Conservation (phyloP, 2,797 vertebrate species). For the Silurus lanzhouensis region DNA sequence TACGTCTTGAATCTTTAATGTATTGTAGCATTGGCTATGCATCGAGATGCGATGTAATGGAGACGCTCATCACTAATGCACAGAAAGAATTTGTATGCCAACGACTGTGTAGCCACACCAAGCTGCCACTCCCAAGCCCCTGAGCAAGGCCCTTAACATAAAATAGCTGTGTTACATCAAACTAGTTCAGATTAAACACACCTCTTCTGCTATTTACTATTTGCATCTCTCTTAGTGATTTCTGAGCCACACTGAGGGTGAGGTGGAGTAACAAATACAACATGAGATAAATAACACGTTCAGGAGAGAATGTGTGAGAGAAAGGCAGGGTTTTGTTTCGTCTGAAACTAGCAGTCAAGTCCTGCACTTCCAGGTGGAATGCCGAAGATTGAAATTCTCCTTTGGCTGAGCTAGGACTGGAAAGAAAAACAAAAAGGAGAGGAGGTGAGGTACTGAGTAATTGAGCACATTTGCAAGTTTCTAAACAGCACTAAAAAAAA, state of each 20-base stretch:
- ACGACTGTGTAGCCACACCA: too few species aligned
- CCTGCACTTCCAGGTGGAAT: slow-evolving; percentile 35
- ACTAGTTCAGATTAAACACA: not conserved
- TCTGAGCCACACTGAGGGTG: not conserved
- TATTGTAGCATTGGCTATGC: too few species aligned
- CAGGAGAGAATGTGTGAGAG: not conserved
- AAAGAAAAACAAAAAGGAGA: slow-evolving; percentile 26
- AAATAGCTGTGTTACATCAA: not conserved
- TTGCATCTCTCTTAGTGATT: not conserved
- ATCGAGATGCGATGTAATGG: too few species aligned
- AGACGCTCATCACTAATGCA: too few species aligned
- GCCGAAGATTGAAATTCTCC: slow-evolving; percentile 55
- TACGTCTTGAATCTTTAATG: too few species aligned
- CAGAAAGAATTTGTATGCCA: too few species aligned
- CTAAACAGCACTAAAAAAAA: not conserved
- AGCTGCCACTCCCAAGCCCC: too few species aligned
- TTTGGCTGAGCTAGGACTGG: slow-evolving; percentile 41
- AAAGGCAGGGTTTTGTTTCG: slow-evolving; percentile 48
- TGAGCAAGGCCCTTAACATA: too few species aligned
- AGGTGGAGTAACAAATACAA: not conserved
- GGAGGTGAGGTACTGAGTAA: slow-evolving; percentile 11
- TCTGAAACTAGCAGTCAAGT: slow-evolving; percentile 55
- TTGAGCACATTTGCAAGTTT: slow-evolving; percentile 23
- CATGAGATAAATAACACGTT: not conserved
- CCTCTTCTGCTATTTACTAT: not conserved